These are phyloP conservation scores for Otus sunia DNA, from an alignment of 2,113 vertebrate genomes.

Conservation along the genomic window DNA sequence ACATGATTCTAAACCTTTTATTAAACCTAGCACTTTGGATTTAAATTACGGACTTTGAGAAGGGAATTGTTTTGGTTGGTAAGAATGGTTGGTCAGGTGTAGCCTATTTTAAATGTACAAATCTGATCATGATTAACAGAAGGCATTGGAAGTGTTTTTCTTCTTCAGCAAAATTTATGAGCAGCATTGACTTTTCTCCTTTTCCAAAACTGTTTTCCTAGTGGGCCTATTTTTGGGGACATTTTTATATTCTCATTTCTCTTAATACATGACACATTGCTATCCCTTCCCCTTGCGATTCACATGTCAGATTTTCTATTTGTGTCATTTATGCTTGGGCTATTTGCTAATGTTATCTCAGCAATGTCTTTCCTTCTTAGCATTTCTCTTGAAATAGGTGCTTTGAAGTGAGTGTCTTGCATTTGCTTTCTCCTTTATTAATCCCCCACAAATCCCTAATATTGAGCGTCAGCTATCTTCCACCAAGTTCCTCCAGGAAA, in stretches of 20 bases:
- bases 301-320: not conserved
- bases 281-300: not conserved
- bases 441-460: not conserved
- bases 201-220: not conserved
- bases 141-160: not conserved
- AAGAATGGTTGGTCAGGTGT: not conserved
- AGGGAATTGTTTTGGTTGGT: not conserved
- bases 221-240: not conserved
- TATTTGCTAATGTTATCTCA: not conserved
- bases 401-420: conserved; percentile 33
- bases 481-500: not conserved
- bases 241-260: not conserved
- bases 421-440: conserved; percentile 8
- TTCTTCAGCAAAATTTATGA: not conserved
- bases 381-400: conserved; percentile 23
- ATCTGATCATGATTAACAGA: not conserved
- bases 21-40: not conserved
- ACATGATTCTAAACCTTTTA: not conserved
- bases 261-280: not conserved
- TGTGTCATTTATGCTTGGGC: not conserved
- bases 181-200: not conserved
- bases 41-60: not conserved
- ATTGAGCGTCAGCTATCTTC: not conserved
- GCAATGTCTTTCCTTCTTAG: conserved; percentile 1
- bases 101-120: not conserved